Conservation (phyloP, 2,888 invertebrate species). For the Cactoblastis cactorum region DNA sequence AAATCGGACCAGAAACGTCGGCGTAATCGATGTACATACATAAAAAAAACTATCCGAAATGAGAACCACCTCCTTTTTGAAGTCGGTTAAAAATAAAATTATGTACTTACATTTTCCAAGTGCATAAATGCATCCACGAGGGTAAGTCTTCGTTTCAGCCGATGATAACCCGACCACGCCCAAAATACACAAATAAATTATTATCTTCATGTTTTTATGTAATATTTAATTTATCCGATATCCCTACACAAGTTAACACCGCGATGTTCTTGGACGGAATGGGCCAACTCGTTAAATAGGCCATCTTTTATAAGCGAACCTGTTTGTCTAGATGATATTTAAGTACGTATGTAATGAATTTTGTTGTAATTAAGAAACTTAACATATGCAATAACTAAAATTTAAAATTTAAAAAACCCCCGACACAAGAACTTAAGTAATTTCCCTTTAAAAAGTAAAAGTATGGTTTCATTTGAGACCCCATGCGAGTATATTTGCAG, state of each 20-base stretch:
- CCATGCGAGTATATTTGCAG: too few species aligned
- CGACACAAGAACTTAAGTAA: too few species aligned
- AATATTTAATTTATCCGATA: constrained; percentile 17
- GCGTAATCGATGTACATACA: too few species aligned
- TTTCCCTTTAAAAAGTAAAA: too few species aligned
- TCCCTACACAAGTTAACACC: constrained; percentile 11
- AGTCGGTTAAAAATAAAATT: not conserved
- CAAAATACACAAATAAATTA: constrained; percentile 24
- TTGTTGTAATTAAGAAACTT: too few species aligned
- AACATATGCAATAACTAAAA: too few species aligned
- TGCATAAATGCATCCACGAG: constrained; percentile 43
- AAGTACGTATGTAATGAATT: not conserved
- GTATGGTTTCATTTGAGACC: too few species aligned
- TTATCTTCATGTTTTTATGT: constrained; percentile 30
- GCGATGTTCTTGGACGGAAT: not conserved
- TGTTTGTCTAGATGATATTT: not conserved
- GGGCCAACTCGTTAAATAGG: not conserved
- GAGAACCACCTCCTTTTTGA: too few species aligned
- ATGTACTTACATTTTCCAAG: constrained; percentile 50
- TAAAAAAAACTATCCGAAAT: too few species aligned
- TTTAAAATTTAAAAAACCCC: too few species aligned
- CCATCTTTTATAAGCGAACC: not conserved
- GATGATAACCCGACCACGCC: constrained; percentile 26
- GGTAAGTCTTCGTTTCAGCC: constrained; percentile 23
- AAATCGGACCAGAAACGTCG: too few species aligned